Base-by-base conservation (phyloP, 2,113 vertebrate genomes). In the Stigmatopora argus region DNA sequence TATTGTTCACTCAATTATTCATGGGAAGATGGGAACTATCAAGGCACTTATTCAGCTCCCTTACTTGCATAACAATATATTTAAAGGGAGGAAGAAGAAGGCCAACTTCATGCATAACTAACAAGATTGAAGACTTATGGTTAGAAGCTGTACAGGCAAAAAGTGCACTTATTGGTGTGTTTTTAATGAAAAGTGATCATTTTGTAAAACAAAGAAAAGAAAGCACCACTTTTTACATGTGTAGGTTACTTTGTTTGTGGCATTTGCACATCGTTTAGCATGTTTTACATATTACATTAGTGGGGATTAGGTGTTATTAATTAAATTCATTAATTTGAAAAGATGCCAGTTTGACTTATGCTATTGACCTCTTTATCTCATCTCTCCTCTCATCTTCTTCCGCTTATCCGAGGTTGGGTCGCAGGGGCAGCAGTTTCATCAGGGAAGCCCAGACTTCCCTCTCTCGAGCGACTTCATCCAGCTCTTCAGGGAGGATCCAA, bases 1-100 rank as follows among this genome's bases (percentile, higher is more conserved):
- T 64, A 66, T 73, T 79, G 72, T 66, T 49, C 11, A 23, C 57
- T 85, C 19, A 86, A 87, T 86, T 80, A 88, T 86, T 88, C 26
- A 88, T 76, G 71, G 3, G 23, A 61, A 61, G 17, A 58, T 71
- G 67, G 64, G 65, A 77, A 67, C 77, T 72, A 77, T 73, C 70
- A 71, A 72, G 56, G 70, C 60, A 70, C n/a, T 64, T 69, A 67
- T 72, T 56, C 38, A 65, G 49, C 26, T 35, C 8, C 48, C 23
- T 10, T 35, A 35, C 47, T 34, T 34, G 49, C 17, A 47, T 26
- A 51, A 53, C 31, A 74, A 69, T 35, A 64, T 12, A 56, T 34
- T 45, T 48, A 6, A 41, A 38, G 47, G 46, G 56, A 18, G 52
- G 21, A 26, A 13, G 41, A 41, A 10, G 41, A 56, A 60, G 53